phyloP scores from a whole-genome alignment of 2,888 invertebrate genomes.

The Gisinianus flammeolus region DNA sequence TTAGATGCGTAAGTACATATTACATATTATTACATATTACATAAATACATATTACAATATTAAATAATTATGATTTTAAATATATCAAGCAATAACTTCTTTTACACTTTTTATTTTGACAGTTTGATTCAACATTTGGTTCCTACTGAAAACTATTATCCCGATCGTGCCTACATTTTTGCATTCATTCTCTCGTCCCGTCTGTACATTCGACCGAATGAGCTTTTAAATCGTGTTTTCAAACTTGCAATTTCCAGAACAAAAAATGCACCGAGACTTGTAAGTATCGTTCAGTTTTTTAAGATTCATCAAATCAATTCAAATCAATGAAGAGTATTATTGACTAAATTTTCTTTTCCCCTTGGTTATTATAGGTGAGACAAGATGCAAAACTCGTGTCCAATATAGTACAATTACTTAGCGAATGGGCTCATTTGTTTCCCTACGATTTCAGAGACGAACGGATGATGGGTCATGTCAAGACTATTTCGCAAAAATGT shows the following conservation, averaged over 20 bases:
- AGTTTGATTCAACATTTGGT: constrained; percentile 85
- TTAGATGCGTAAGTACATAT: constrained; percentile 69
- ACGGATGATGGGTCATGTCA: constrained; percentile 83
- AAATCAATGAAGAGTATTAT: neutral
- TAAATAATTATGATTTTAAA: too few relatives aligned
- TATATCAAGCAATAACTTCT: too few relatives aligned
- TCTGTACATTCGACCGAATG: constrained; percentile 90
- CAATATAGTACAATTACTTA: constrained; percentile 75
- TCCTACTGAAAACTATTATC: constrained; percentile 86
- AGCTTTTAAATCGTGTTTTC: constrained; percentile 83
- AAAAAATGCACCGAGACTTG: constrained; percentile 33
- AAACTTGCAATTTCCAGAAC: constrained; percentile 64
- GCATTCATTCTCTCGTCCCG: constrained; percentile 92
- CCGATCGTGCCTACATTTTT: constrained; percentile 86
- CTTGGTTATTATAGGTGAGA: constrained; percentile 21
- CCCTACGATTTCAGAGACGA: constrained; percentile 98
- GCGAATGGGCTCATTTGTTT: constrained; percentile 95
- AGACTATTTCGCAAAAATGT: constrained; percentile 85
- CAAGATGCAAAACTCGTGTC: constrained; percentile 46
- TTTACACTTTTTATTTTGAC: neutral
- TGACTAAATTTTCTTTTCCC: neutral
- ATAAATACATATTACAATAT: too few relatives aligned
- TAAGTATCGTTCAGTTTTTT: constrained; percentile 12
- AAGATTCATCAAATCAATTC: neutral
- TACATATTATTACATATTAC: neutral